Conservation (phyloP, 2,888 invertebrate species). For the Luperina nickerlii region DNA sequence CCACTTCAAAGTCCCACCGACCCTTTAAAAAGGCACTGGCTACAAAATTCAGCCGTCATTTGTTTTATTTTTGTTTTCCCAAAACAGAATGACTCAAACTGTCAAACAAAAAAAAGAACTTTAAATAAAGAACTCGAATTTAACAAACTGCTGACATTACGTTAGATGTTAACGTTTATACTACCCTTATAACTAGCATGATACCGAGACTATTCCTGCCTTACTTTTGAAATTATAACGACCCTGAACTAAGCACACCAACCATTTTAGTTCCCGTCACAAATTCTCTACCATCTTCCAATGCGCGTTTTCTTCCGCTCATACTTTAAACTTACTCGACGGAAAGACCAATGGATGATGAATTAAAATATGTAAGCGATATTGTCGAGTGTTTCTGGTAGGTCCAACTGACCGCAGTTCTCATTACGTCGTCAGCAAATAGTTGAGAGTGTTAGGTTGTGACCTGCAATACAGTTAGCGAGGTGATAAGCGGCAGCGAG, state of each 20-base stretch:
- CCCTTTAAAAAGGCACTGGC: conserved; percentile 11
- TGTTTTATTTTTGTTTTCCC: conserved; percentile 17
- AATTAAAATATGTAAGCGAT: not conserved
- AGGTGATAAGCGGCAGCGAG: not conserved
- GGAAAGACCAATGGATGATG: conserved; percentile 23
- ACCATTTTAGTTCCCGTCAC: not conserved
- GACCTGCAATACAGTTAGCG: conserved; percentile 1
- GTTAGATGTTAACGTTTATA: conserved; percentile 61
- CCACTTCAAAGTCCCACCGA: conserved; percentile 14
- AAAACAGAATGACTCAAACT: conserved; percentile 53
- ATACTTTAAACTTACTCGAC: not conserved
- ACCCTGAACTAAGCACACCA: conserved; percentile 43
- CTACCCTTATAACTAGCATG: conserved; percentile 68
- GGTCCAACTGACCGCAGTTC: conserved; percentile 56
- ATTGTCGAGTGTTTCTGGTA: not conserved
- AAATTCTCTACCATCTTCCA: not conserved
- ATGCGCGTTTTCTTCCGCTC: not conserved
- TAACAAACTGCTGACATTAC: conserved; percentile 59
- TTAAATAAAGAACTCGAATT: conserved; percentile 54
- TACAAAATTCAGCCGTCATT: conserved; percentile 29
- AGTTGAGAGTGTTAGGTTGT: conserved; percentile 50
- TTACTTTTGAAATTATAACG: conserved; percentile 71
- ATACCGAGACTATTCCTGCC: conserved; percentile 60
- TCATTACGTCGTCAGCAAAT: conserved; percentile 65
- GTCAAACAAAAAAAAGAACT: conserved; percentile 35